Percentiles rank a stretch among this genome's conserved stretches.
phyloP scores from a whole-genome alignment of 2,113 vertebrate genomes.

The Gambusia holbrooki region DNA sequence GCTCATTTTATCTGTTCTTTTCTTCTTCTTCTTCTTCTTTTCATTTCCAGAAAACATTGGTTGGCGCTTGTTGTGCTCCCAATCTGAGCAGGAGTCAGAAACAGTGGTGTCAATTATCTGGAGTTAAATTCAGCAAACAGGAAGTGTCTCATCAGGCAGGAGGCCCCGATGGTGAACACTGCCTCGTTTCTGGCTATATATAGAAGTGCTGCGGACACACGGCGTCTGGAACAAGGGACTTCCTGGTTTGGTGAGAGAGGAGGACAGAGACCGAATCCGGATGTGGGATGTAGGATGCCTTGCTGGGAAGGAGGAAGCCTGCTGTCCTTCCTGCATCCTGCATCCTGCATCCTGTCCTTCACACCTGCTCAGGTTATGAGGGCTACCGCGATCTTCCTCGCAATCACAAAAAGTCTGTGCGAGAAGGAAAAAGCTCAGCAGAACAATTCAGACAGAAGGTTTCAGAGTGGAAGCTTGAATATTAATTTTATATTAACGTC shows the following conservation, averaged over 20 bases:
- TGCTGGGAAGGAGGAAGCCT: conserved; percentile 51
- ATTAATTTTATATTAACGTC: no score
- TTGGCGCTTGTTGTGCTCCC: neutral
- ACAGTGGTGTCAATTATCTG: neutral
- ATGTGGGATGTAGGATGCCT: neutral
- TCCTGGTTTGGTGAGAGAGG: conserved; percentile 29
- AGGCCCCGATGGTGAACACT: neutral
- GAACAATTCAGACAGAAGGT: no score
- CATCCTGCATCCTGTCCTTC: conserved; percentile 34
- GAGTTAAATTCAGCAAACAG: conserved; percentile 38
- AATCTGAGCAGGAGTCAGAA: neutral
- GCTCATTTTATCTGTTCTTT: conserved; percentile 55
- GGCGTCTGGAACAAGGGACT: conserved; percentile 11
- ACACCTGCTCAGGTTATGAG: conserved; percentile 61
- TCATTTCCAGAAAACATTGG: conserved; percentile 7
- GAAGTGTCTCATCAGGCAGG: conserved; percentile 29
- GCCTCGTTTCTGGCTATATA: neutral
- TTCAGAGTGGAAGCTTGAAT: no score
- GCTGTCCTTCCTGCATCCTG: conserved; percentile 64
- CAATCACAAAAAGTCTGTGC: no score
- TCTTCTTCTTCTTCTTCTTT: neutral
- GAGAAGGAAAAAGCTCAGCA: no score
- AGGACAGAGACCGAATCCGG: neutral
- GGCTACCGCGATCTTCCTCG: neutral
- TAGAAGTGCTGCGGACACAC: neutral